phyloP scores from a whole-genome alignment of 2,888 invertebrate genomes.

The Neelides folsomi region DNA sequence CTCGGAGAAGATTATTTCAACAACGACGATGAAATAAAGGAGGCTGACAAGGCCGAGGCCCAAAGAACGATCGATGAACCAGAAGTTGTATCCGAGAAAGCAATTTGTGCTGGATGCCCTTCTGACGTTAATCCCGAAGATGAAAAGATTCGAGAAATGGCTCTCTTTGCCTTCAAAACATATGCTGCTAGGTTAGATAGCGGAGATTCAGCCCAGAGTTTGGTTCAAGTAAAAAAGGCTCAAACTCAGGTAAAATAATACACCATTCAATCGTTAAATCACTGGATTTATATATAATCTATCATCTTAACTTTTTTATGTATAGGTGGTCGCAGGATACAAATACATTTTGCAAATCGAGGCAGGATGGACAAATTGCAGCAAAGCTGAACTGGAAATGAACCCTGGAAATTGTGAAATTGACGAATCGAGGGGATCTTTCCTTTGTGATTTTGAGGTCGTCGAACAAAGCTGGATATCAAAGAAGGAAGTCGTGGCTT shows the following conservation, averaged over 20 bases:
- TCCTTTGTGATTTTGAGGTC: conserved; percentile 48
- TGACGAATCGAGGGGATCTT: conserved; percentile 33
- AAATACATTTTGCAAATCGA: conserved; percentile 47
- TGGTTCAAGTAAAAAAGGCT: conserved; percentile 32
- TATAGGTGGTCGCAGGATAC: conserved; percentile 46
- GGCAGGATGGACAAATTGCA: conserved; percentile 46
- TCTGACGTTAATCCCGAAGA: conserved; percentile 27
- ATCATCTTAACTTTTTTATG: neutral
- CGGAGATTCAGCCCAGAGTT: conserved; percentile 15
- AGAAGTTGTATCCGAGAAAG: conserved; percentile 14
- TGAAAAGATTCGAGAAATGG: conserved; percentile 29
- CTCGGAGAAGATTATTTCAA: conserved; percentile 8
- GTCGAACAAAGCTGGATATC: conserved; percentile 54
- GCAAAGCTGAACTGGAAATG: conserved; percentile 34
- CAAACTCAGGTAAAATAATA: conserved; percentile 27
- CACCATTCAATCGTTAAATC: neutral
- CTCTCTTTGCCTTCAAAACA: conserved; percentile 27
- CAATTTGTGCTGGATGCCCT: conserved; percentile 32
- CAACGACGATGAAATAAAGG: neutral
- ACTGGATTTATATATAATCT: neutral
- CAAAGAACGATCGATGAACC: conserved; percentile 12
- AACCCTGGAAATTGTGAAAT: conserved; percentile 36
- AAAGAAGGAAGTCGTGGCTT: conserved; percentile 48
- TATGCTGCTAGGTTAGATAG: conserved; percentile 20
- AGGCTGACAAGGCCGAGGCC: neutral